Evolutionary conservation across 1,140 invertebrate genomes (phyloP), one percentile per base, ranked within the genome.

Genomic region (Cylas formicarius): DNA sequence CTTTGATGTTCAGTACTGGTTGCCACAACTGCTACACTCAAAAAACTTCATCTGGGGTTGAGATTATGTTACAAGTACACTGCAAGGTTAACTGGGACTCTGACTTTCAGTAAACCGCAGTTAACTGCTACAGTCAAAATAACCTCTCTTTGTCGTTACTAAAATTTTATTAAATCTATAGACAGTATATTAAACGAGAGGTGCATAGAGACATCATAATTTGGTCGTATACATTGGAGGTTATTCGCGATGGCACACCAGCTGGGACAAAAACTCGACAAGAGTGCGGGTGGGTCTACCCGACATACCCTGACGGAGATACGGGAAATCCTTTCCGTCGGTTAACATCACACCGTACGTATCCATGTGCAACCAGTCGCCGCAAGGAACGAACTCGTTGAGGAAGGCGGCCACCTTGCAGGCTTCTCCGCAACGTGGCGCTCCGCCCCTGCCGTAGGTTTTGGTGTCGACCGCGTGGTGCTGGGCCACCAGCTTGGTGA

Each of bases 391-490:
- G 70, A 84, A 83, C 67, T 84, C 81, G 58, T 67, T 72, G 1
- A 86, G 62, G 61, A 85, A 85, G 2, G 81, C 80, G 10, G 82
- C 82, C 18, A 80, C 82, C 32, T 75, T 74, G 57, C 80, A 82
- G 11, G 76, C 68, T 29, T 76, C 77, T 36, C 70, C 70, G 17
- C 63, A 61, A 56, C 62, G 41, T 8, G 51, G 47, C 23, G 29
- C 34, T 7, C 38, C 41, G 2, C 60, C 60, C 21, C 48, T 44
- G 4, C 71, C 75, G 23, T 77, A 65, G 51, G 83, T 84, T 56
- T 76, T 74, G 1, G 82, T 53, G 61, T 84, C 82, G 16, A 54
- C 65, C 14, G 55, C 58, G 13, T 57, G 45, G 41, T 56, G 52
- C 10, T 51, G 35, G 10, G 50, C 41, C 3, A 66, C 39, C 29